Evolutionary conservation across 53 echinoderm and acorn worm genomes (phyloP), one percentile per base, ranked within the genome.

Genomic region (Actinopyga echinites): DNA sequence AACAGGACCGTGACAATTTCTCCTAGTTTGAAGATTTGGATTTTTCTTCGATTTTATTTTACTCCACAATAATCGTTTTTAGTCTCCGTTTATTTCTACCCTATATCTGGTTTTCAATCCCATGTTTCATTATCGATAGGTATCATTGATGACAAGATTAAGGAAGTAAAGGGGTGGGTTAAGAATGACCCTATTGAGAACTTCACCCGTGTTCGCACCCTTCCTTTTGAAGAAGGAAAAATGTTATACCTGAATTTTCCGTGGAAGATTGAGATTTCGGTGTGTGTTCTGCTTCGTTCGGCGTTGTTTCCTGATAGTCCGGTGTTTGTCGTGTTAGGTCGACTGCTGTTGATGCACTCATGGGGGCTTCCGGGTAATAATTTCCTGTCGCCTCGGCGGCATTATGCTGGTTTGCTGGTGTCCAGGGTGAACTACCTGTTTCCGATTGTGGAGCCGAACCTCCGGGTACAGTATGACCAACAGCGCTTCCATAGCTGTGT

Each of bases 251-350:
- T 62, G 69, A 33, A 33, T 80, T 80, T n/a, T 80, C 81, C 22
- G 63, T 38, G 21, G 81, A 80, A 44, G 60, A 23, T 44, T 80
- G 81, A n/a, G 81, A 80, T 62, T 59, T 62, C 26, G 81, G 81
- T 12, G 81, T 80, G 25, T 38, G 60, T 62, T 80, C 81, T 8
- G 61, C 36, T 22, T 80, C 81, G 28, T n/a, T 80, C 4, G 81
- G 81, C 25, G 81, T 80, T 38, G 81, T 21, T 6, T 80, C 81
- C 15, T 61, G 57, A 11, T 61, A 80, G 19, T 80, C 81, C 8
- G 81, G 81, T 23, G 81, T 80, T 38, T 62, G 62, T 32, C 63
- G 61, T 20, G 81, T 61, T 32, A 80, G 63, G 63, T 80, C 81
- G 24, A 80, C 81, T 30, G 81, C 81, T 34, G 60, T 43, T 10